Base-by-base conservation (phyloP, 2,113 vertebrate genomes). In the Malurus alboscapulatus region DNA sequence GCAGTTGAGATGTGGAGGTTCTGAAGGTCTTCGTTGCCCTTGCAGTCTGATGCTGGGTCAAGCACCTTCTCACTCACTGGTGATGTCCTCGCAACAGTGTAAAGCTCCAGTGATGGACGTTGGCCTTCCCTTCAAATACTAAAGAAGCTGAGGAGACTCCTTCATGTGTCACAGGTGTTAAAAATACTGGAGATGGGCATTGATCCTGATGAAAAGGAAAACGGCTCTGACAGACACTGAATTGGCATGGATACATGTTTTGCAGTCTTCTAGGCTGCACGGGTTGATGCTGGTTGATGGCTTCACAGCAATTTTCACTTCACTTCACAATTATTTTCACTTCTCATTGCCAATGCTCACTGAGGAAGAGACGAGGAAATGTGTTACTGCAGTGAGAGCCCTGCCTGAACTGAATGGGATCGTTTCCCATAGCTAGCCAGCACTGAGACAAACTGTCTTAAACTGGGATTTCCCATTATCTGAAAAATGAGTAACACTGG, bases 341-440 rank as follows among this genome's bases (percentile, higher is more conserved):
- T 21, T 65, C 4, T 0, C 0, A 0, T 36, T 63, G 58, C 19
- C 11, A 27, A 0, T 4, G 12, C 40, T 84, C 30, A 8, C 0
- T 3, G 5, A 62, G 30, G n/a, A 80, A 42, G 2, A 13, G 42
- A 67, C 29, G 40, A 82, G 29, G n/a, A 51, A 65, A 51, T 18
- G 13, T 21, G 7, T 29, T 79, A 18, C 13, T 63, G 51, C 51
- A 68, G 45, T 0, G 0, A 68, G 40, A 77, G 40, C 25, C 8
- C 7, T 38, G 32, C 42, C 61, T 72, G 12, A 51, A 36, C 3
- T 1, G 44, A 53, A 27, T 11, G 3, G 20, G 29, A 65, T 58
- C 1, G 12, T 57, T 84, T 55, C 32, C 76, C 21, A 25, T 40
- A 44, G 29, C 3, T 18, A 67, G 54, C 55, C 22, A 67, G 32